Evolutionary conservation across 2,113 vertebrate species (phyloP), one percentile per base, ranked within the genome.

Genomic region (Cairina moschata): DNA sequence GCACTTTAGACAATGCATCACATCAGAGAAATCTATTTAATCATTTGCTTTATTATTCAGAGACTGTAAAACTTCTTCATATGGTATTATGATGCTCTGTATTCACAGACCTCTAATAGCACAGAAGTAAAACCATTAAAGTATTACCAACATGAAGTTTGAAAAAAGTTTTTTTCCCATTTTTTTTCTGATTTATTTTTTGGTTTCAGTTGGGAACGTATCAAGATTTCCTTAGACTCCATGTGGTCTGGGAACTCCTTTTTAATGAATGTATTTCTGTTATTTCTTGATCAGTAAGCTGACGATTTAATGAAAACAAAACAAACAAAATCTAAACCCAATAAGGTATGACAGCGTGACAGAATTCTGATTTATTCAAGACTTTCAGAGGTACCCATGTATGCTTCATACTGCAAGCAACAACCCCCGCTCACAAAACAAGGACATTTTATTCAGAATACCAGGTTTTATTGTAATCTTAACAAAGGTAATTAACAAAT

Each of bases 21-120:
- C 76, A 73, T 84, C 76, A 84, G 60, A 91, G 62, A 88, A 93
- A 95, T 90, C 69, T 94, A 60, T 93, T 93, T 84, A 96, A 93
- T 65, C 3, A 73, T 93, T 93, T 92, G 20, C 9, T 90, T 94
- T 91, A 82, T 88, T 90, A 78, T 92, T 68, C 40, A n/a, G 29
- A 13, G 26, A 86, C 23, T 65, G 38, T 80, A 88, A 92, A 95
- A 93, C 58, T 88, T 74, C 69, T 81, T 74, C 5, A 0, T 42
- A 20, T 7, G 55, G 17, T 76, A 86, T 68, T 94, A 40, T 73
- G 62, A 54, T 83, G 48, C n/a, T 60, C 46, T 81, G 23, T 58
- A 25, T 84, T 83, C 73, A 60, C 34, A 72, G 48, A 55, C 60
- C 34, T 66, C 48, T 68, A 62, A 68, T 16, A 83, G 29, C 25